Conservation (phyloP, 2,888 invertebrate species). For the Thelaira solivaga region DNA sequence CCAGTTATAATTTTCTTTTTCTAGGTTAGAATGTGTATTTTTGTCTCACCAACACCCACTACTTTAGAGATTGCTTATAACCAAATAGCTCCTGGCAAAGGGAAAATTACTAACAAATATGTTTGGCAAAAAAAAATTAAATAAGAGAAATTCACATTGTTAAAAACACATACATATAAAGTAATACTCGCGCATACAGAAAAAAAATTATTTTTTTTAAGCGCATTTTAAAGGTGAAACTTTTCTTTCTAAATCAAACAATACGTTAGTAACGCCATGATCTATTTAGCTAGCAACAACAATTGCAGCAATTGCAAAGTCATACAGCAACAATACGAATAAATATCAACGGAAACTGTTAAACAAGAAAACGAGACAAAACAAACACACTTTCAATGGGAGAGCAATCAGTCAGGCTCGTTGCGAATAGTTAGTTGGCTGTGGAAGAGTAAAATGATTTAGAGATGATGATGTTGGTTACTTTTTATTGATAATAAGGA, state of each 20-base stretch:
- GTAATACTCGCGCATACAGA: too few species aligned
- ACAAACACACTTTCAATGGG: constrained; percentile 40
- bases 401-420: not conserved
- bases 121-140: constrained; percentile 64
- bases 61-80: not conserved
- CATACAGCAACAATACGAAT: constrained; percentile 10
- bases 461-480: constrained; percentile 1
- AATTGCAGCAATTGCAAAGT: constrained; percentile 9
- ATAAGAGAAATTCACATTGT: constrained; percentile 55
- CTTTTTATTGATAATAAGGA: constrained; percentile 28
- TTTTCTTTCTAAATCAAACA: constrained; percentile 48
- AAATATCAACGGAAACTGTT: constrained; percentile 28
- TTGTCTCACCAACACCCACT: too few species aligned
- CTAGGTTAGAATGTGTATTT: too few species aligned
- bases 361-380: not conserved
- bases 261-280: constrained; percentile 18
- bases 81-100: not conserved
- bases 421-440: not conserved
- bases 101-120: not conserved
- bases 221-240: constrained; percentile 62
- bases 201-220: constrained; percentile 43
- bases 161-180: constrained; percentile 38
- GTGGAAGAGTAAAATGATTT: not conserved
- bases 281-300: constrained; percentile 36
- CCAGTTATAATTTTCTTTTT: too few species aligned